These are phyloP conservation scores for Hemibates koningsi DNA, from an alignment of 2,113 vertebrate genomes.

Conservation along the genomic window DNA sequence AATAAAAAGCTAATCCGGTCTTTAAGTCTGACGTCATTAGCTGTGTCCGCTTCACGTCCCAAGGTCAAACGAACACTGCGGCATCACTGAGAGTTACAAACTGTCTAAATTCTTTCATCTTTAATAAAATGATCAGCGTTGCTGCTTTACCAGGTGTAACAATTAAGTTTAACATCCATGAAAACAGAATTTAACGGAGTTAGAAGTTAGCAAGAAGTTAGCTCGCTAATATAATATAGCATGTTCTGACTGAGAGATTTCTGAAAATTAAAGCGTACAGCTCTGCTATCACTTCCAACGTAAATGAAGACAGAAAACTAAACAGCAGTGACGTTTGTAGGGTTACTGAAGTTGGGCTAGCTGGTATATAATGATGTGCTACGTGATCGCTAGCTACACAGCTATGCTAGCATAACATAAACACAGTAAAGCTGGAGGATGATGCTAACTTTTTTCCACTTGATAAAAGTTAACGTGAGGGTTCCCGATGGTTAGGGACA, in stretches of 20 bases:
- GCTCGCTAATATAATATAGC: fast-evolving
- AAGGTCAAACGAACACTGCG: fast-evolving
- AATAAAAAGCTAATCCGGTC: fast-evolving
- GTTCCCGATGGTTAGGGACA: fast-evolving
- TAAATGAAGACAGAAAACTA: not conserved
- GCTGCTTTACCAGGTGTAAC: not conserved
- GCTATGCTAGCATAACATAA: fast-evolving
- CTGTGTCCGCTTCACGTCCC: fast-evolving
- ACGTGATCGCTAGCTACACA: fast-evolving
- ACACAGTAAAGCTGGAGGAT: not conserved
- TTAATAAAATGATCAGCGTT: fast-evolving
- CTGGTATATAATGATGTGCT: not conserved
- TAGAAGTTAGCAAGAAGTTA: not conserved
- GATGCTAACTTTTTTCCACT: fast-evolving
- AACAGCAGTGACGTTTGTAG: not conserved
- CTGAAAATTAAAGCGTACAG: fast-evolving
- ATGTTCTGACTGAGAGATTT: not conserved
- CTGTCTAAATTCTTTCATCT: fast-evolving
- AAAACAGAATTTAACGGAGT: fast-evolving
- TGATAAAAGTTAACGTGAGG: fast-evolving
- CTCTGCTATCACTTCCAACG: fast-evolving
- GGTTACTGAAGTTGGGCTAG: fast-evolving
- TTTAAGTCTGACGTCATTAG: not conserved
- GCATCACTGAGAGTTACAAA: fast-evolving
- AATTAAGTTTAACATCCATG: not conserved